Evolutionary conservation across 2,113 vertebrate genomes (phyloP).

Genomic region (Phoxinus phoxinus): DNA sequence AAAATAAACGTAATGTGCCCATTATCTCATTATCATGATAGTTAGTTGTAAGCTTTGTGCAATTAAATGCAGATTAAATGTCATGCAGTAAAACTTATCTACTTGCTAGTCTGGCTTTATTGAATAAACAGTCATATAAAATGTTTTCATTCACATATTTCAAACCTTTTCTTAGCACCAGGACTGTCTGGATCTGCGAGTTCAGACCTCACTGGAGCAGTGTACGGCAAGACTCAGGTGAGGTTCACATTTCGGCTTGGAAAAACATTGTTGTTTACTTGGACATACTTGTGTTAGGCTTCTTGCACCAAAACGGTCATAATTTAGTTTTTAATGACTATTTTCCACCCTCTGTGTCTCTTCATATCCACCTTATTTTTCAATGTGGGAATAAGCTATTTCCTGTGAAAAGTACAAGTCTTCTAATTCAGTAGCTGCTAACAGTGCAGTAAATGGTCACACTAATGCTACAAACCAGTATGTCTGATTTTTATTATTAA

Average conservation of each 20-base stretch:
- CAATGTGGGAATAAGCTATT: not conserved
- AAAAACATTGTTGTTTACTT: not conserved
- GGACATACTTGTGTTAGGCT: too few relatives aligned
- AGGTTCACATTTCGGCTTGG: slow-evolving; percentile 39
- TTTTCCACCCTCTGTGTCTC: not conserved
- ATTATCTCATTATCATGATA: too few relatives aligned
- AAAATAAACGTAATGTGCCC: too few relatives aligned
- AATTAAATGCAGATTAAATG: too few relatives aligned
- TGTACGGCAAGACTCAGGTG: slow-evolving; percentile 96
- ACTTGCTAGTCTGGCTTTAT: too few relatives aligned
- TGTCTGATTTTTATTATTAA: too few relatives aligned
- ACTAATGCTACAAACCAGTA: too few relatives aligned
- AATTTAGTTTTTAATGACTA: not conserved
- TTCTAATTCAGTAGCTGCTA: not conserved
- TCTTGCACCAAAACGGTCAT: not conserved
- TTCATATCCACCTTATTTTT: not conserved
- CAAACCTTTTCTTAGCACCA: slow-evolving; percentile 64
- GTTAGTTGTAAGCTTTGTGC: too few relatives aligned
- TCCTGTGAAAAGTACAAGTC: not conserved
- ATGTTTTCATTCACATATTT: not conserved
- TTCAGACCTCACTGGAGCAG: slow-evolving; percentile 90
- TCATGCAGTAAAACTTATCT: too few relatives aligned
- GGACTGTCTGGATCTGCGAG: slow-evolving; percentile 89
- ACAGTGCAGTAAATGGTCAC: too few relatives aligned
- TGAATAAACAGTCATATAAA: not conserved